These are phyloP conservation scores for Marmota monax DNA, from an alignment of 2,113 vertebrate genomes.

Conservation along the genomic window DNA sequence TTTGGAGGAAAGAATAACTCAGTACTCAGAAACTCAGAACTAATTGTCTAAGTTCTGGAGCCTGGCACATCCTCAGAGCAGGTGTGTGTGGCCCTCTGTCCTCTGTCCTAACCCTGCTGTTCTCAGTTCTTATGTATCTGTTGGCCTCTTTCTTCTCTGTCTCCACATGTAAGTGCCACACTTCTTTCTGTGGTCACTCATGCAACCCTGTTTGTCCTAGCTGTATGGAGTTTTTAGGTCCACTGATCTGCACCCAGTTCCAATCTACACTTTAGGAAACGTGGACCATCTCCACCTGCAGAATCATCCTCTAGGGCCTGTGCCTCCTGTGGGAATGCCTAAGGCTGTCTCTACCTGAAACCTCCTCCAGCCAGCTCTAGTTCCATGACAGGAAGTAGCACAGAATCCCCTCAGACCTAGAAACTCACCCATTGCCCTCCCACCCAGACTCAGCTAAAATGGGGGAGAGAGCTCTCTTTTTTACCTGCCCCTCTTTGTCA, in stretches of 20 bases:
- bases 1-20: not conserved
- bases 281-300: not conserved
- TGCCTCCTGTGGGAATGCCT: not conserved
- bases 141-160: not conserved
- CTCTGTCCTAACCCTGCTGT: not conserved
- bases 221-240: not conserved
- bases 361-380: not conserved
- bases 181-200: not conserved
- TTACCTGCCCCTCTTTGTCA: not conserved
- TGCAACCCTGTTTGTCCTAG: not conserved
- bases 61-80: not conserved
- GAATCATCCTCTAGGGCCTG: not conserved
- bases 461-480: not conserved
- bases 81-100: not conserved
- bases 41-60: not conserved
- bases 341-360: not conserved
- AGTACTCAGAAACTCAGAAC: not conserved
- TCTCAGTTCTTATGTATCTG: not conserved
- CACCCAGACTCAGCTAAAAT: not conserved
- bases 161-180: not conserved
- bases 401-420: not conserved
- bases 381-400: not conserved
- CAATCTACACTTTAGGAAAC: not conserved
- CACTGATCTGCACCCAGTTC: not conserved
- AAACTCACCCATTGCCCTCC: not conserved